These are phyloP conservation scores for Zingel zingel DNA, from an alignment of 2,113 vertebrate species.

Conservation along the genomic window DNA sequence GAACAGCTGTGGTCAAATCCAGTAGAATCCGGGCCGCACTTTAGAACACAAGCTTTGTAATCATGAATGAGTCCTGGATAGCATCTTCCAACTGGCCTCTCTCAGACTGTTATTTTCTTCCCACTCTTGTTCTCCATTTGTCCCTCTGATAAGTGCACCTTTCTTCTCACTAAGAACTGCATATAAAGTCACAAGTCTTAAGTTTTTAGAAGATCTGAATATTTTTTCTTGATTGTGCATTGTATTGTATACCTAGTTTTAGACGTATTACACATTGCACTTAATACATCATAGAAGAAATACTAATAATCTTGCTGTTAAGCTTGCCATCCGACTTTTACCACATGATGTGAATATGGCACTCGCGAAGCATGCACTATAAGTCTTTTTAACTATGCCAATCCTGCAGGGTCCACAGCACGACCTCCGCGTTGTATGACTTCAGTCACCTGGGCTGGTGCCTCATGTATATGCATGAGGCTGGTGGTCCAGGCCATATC, in stretches of 20 bases:
- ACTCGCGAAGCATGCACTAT: slow-evolving; percentile 28
- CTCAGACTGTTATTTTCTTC: background rate
- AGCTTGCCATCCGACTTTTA: slow-evolving; percentile 19
- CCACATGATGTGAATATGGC: slow-evolving; percentile 1
- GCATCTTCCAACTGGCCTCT: slow-evolving; percentile 23
- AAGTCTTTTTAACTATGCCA: slow-evolving; percentile 55
- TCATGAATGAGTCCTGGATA: slow-evolving; percentile 44
- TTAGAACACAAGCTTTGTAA: slow-evolving; percentile 53
- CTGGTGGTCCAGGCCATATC: slow-evolving; percentile 55
- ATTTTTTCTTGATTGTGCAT: background rate
- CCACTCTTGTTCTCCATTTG: slow-evolving; percentile 5
- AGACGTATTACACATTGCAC: background rate
- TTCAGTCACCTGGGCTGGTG: slow-evolving; percentile 65
- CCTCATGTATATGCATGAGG: slow-evolving; percentile 77
- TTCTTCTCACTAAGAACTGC: background rate
- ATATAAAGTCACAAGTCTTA: background rate
- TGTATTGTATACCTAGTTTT: background rate
- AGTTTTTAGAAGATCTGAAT: background rate
- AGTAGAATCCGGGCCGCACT: slow-evolving; percentile 42
- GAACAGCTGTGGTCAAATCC: slow-evolving; percentile 57
- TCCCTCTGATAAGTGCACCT: background rate
- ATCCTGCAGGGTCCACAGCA: slow-evolving; percentile 40
- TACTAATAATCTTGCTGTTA: slow-evolving; percentile 11
- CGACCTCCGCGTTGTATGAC: slow-evolving; percentile 63
- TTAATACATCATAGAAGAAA: background rate